A percentile compares a stretch with the other conserved stretches of the same genome.
Evolutionary conservation across 2,113 vertebrate genomes (phyloP).

Genomic region (Neofelis nebulosa): DNA sequence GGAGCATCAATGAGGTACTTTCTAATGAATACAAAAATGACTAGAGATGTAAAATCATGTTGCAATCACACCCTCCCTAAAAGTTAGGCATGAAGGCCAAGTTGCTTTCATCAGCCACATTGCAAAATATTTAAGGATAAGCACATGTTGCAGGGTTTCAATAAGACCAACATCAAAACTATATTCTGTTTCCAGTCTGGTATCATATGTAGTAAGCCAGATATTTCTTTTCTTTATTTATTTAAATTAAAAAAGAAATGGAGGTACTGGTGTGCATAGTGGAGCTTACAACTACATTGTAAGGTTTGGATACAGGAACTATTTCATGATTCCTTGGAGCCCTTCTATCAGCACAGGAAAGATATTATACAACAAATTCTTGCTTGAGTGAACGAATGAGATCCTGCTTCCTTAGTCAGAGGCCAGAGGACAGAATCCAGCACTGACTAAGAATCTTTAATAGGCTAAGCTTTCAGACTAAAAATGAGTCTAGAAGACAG

Average conservation of each 20-base stretch:
- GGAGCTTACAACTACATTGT: neutral
- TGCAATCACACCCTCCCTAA: neutral
- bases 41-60: neutral
- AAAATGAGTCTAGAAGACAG: neutral
- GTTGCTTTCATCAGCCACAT: neutral
- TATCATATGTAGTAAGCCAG: neutral
- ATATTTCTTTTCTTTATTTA: constrained; percentile 30
- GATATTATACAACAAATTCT: neutral
- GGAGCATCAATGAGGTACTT: neutral
- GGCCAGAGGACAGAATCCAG: neutral
- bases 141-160: neutral
- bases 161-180: constrained; percentile 3
- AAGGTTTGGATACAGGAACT: neutral
- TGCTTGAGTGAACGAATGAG: neutral
- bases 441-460: constrained; percentile 9
- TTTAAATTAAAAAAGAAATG: constrained; percentile 12
- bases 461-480: neutral
- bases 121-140: constrained; percentile 42
- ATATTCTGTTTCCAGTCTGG: constrained; percentile 32
- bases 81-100: neutral
- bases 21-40: constrained; percentile 42
- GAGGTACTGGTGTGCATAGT: neutral
- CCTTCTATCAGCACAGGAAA: neutral
- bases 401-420: neutral
- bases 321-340: neutral